Base-by-base conservation (phyloP, 2,113 vertebrate species). In the Grallaria varia region DNA sequence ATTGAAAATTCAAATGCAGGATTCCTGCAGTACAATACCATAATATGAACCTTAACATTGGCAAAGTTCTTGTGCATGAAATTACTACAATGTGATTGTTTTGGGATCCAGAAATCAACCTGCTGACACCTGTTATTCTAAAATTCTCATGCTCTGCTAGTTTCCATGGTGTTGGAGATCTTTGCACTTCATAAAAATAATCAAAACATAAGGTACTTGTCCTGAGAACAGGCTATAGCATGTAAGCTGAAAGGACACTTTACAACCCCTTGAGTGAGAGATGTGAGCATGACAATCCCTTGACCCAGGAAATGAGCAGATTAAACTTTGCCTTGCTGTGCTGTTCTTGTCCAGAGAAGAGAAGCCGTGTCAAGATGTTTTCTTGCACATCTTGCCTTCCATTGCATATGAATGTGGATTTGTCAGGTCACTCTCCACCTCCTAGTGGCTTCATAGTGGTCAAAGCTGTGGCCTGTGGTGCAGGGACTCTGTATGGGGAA, bases 371-470 rank as follows among this genome's bases (percentile, higher is more conserved):
- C 35, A 63, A 59, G 40, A 42, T 23, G 15, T 49, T 60, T 89
- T 35, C 55, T 95, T 71, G 35, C 24, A 44, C 16, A 10, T 71
- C 17, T 35, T 77, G 19, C 55, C 14, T 66, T 60, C 16, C 71
- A 12, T 47, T 0, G 0, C 4, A 2, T 30, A 8, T 1, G 1
- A 75, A 31, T 0, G 3, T 44, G 27, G 5, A 72, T 95, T 89
- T 74, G 35, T 60, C 72, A 73, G 40, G n/a, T 52, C 1, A 1
- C 53, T 49, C 9, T 37, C 47, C 9, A 20, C 11, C 12, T 80
- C 14, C 9, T 18, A 37, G 56, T 30, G 42, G n/a, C 42, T 30
- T 84, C 0, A 0, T 33, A 42, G 35, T 31, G 18, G 30, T 45
- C 60, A 75, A 28, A 87, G 71, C 52, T 69, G 20, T 69, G 53